Evolutionary conservation across 2,888 invertebrate species (phyloP).

Genomic region (Unio pictorum): DNA sequence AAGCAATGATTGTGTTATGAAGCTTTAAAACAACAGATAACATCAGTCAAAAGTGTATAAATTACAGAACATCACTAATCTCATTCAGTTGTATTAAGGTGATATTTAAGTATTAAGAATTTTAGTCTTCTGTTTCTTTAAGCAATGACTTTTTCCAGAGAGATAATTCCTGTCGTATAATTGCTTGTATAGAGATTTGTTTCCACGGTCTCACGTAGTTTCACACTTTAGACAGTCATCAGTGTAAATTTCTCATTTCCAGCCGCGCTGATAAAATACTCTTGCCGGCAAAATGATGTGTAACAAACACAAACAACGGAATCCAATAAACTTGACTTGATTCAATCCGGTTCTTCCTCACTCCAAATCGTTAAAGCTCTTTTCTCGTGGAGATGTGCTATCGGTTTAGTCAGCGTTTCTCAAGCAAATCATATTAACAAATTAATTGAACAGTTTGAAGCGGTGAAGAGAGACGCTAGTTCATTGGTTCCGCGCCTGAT

Average conservation of each 20-base stretch:
- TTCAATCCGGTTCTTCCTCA: conserved; percentile 14
- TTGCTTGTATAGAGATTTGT: too few species aligned
- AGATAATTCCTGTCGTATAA: too few species aligned
- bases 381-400: conserved; percentile 20
- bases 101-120: too few species aligned
- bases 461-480: conserved; percentile 19
- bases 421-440: conserved; percentile 51
- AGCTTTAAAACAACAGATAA: too few species aligned
- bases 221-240: too few species aligned
- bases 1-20: too few species aligned
- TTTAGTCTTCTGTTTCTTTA: too few species aligned
- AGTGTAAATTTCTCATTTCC: background rate
- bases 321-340: conserved; percentile 4
- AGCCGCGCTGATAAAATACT: conserved; percentile 1
- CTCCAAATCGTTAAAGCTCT: conserved; percentile 5
- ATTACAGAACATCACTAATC: too few species aligned
- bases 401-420: conserved; percentile 20
- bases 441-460: conserved; percentile 56
- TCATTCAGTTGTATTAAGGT: too few species aligned
- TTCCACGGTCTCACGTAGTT: too few species aligned
- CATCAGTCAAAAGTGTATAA: too few species aligned
- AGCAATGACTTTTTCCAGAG: too few species aligned
- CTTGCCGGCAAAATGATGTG: conserved; percentile 5
- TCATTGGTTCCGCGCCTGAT: conserved; percentile 28
- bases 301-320: background rate